These are phyloP conservation scores for Pungitius pungitius DNA, from an alignment of 2,113 vertebrate genomes.

Conservation along the genomic window DNA sequence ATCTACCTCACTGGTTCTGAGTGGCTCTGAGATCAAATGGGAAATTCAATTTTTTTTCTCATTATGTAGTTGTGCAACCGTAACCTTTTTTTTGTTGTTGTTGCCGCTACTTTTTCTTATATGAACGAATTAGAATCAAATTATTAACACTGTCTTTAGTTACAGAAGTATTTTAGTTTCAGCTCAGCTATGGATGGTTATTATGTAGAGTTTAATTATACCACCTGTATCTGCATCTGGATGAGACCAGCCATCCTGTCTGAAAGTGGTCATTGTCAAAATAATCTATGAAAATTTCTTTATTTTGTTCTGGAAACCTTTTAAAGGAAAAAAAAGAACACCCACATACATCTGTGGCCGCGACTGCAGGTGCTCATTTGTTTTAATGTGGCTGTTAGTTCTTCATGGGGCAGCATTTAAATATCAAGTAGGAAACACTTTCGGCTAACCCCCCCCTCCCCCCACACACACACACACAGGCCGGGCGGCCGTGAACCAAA, in stretches of 20 bases:
- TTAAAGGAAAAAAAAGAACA: constrained; percentile 62
- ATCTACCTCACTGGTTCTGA: not conserved
- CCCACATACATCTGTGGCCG: constrained; percentile 75
- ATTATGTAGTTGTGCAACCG: not conserved
- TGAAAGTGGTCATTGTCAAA: constrained; percentile 72
- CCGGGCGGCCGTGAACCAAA: not conserved
- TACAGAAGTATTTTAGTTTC: not conserved
- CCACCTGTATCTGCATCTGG: constrained; percentile 53
- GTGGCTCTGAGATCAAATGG: too few relatives aligned
- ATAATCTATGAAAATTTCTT: constrained; percentile 74
- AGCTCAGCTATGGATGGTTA: not conserved
- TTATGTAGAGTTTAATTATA: constrained; percentile 47
- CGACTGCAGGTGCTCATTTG: constrained; percentile 83
- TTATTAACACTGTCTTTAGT: not conserved
- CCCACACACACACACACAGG: not conserved
- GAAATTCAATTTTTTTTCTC: too few relatives aligned
- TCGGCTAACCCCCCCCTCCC: not conserved
- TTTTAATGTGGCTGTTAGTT: constrained; percentile 70
- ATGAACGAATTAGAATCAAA: not conserved
- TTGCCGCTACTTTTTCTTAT: not conserved
- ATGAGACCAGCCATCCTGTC: constrained; percentile 57
- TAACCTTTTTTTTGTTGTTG: constrained; percentile 1
- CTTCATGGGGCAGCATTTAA: constrained; percentile 64
- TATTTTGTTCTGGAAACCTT: constrained; percentile 64
- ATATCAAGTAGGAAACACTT: constrained; percentile 63